Conservation (phyloP, 2,888 invertebrate genomes). For the Oscheius sp. region DNA sequence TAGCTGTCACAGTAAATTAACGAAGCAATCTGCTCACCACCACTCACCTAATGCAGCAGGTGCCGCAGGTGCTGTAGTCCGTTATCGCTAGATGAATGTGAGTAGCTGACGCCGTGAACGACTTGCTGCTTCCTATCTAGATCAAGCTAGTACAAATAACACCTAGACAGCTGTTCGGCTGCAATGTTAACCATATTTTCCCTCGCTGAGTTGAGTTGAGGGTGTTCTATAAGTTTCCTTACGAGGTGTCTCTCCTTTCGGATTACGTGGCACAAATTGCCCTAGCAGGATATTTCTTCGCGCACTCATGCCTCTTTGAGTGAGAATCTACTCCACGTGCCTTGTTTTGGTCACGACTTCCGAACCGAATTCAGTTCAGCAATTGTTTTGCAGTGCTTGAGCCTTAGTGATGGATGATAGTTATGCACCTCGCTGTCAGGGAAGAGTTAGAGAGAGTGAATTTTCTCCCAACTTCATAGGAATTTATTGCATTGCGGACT, state of each 20-base stretch:
- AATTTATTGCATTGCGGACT: slow-evolving; percentile 19
- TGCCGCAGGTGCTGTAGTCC: slow-evolving; percentile 20
- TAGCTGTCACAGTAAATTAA: slow-evolving; percentile 2
- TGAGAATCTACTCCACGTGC: not conserved
- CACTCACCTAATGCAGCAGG: slow-evolving; percentile 11
- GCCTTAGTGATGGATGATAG: slow-evolving; percentile 22
- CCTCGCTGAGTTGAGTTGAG: not conserved
- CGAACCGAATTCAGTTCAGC: slow-evolving; percentile 8
- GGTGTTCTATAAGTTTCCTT: not conserved
- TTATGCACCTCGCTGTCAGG: slow-evolving; percentile 13
- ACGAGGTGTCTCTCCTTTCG: slow-evolving; percentile 14
- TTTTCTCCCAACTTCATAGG: slow-evolving; percentile 11
- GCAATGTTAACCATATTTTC: not conserved
- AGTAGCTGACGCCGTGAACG: slow-evolving; percentile 8
- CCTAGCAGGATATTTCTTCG: slow-evolving; percentile 8
- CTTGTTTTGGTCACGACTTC: slow-evolving; percentile 6
- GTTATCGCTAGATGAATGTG: slow-evolving; percentile 27
- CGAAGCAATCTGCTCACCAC: not conserved
- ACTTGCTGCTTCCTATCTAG: not conserved
- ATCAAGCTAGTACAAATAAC: slow-evolving; percentile 1
- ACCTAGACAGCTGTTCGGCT: not conserved
- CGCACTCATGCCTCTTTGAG: not conserved
- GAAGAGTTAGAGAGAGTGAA: too few species aligned
- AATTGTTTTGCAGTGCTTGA: slow-evolving; percentile 8
- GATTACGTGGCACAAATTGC: slow-evolving; percentile 29